Evolutionary conservation across 2,888 invertebrate genomes (phyloP), one percentile per base, ranked within the genome.

Genomic region (Eucera pruinosa): DNA sequence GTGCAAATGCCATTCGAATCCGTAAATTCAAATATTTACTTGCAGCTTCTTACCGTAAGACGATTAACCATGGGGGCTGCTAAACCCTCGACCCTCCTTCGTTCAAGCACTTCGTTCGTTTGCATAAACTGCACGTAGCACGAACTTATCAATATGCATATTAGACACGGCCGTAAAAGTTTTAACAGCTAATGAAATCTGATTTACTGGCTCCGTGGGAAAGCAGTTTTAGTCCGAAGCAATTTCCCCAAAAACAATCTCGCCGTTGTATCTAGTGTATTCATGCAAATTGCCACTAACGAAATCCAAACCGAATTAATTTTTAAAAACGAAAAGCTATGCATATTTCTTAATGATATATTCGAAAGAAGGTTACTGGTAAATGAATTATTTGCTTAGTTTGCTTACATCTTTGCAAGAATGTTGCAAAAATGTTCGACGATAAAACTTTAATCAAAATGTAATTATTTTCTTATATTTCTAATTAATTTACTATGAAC

Each of bases 11-110:
- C 18, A 52, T 45, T 61, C 52, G 2, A 36, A 23, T 20, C n/a
- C 9, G 30, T 23, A 39, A 57, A 55, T 43, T 68, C 30, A 80
- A 81, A 80, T 81, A 77, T 77, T 81, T 81, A 47, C 41, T 23
- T 25, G 13, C 36, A 20, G n/a, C 47, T 13, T 39, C 18, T 48
- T 18, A 6, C 25, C 57, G 27, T 33, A 48, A 52, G 15, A 52
- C 47, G 55, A 80, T 65, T 70, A 80, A 80, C 73, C 50, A 47
- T 54, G 33, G 2, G 9, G 23, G 39, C 15, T 15, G 25, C 4
- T 48, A 30, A 48, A 25, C 62, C 50, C 27, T 41, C 39, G 18
- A 25, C 33, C 7, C 30, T 18, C 11, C 39, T 39, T 47, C 47
- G 15, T 18, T 36, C n/a, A 6, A 30, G 27, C 47, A 45, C 45